phyloP scores from a whole-genome alignment of 2,797 vertebrate genomes.

The Neosilurus hyrtlii region DNA sequence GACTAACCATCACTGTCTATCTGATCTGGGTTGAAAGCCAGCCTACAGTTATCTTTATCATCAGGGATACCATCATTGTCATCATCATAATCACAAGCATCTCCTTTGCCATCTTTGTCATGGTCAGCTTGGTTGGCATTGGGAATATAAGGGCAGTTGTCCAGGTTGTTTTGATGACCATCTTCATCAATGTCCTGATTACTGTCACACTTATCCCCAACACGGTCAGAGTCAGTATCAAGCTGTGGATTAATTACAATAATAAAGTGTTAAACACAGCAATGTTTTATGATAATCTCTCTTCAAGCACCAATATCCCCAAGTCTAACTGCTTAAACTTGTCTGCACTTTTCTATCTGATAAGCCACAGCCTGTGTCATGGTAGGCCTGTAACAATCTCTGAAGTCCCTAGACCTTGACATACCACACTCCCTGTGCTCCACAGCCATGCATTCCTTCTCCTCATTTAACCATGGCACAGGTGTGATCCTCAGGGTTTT shows the following conservation, averaged over 20 bases:
- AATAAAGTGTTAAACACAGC: conserved; percentile 9
- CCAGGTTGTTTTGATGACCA: conserved; percentile 96
- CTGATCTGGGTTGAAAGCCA: conserved; percentile 90
- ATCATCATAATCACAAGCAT: conserved; percentile 94
- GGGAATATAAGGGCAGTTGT: conserved; percentile 96
- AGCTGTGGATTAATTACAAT: conserved; percentile 66
- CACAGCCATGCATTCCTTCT: conserved; percentile 70
- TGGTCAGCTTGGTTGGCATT: conserved; percentile 97
- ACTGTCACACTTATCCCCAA: conserved; percentile 93
- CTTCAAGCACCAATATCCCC: not conserved
- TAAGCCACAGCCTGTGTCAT: conserved; percentile 20
- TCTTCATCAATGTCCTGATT: conserved; percentile 98
- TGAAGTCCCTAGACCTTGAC: conserved; percentile 52
- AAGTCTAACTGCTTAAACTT: conserved; percentile 32
- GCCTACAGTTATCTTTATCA: conserved; percentile 93
- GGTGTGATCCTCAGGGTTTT: conserved; percentile 67
- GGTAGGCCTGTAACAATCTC: conserved; percentile 40
- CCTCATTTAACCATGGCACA: conserved; percentile 74
- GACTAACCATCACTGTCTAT: conserved; percentile 87
- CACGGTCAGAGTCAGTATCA: conserved; percentile 90
- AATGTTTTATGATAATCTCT: not conserved
- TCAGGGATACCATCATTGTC: conserved; percentile 95
- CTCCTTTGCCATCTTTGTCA: conserved; percentile 95
- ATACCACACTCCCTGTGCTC: conserved; percentile 57
- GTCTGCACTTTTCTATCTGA: conserved; percentile 47